Conservation (phyloP, 2,113 vertebrate genomes). For the Carassius carassius region DNA sequence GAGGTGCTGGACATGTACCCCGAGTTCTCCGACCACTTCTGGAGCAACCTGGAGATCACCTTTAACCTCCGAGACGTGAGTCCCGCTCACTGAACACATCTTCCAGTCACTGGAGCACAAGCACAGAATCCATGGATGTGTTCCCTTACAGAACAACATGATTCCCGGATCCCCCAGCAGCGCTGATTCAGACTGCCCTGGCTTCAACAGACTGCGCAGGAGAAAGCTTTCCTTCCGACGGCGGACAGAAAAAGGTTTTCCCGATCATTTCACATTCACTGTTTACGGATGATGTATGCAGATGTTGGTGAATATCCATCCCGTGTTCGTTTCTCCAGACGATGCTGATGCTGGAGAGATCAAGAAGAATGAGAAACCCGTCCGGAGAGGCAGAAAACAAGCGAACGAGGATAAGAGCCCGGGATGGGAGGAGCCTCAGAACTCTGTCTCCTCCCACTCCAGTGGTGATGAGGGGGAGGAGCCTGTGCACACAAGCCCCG, state of each 20-base stretch:
- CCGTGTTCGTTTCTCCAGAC: constrained; percentile 71
- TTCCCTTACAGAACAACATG: constrained; percentile 87
- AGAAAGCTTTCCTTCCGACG: constrained; percentile 90
- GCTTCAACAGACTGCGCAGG: constrained; percentile 84
- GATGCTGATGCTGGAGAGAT: constrained; percentile 76
- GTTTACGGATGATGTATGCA: not conserved
- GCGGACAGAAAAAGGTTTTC: constrained; percentile 84
- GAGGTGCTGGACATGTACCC: constrained; percentile 98
- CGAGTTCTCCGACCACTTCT: constrained; percentile 92
- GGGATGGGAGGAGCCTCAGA: constrained; percentile 70
- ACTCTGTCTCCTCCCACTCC: constrained; percentile 80
- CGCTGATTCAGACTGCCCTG: constrained; percentile 76
- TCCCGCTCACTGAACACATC: not conserved
- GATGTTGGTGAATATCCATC: no score
- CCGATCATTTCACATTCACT: not conserved
- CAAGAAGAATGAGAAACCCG: constrained; percentile 70
- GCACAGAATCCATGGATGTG: not conserved
- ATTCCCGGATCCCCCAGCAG: constrained; percentile 91
- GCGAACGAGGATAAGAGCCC: no score
- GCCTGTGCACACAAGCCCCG: constrained; percentile 65
- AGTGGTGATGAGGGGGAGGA: constrained; percentile 79
- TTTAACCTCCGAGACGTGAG: constrained; percentile 95
- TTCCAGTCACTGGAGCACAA: no score
- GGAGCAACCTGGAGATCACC: constrained; percentile 95
- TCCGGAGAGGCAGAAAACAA: constrained; percentile 67